Conservation (phyloP, 2,797 vertebrate genomes). For the Pangasius djambal region DNA sequence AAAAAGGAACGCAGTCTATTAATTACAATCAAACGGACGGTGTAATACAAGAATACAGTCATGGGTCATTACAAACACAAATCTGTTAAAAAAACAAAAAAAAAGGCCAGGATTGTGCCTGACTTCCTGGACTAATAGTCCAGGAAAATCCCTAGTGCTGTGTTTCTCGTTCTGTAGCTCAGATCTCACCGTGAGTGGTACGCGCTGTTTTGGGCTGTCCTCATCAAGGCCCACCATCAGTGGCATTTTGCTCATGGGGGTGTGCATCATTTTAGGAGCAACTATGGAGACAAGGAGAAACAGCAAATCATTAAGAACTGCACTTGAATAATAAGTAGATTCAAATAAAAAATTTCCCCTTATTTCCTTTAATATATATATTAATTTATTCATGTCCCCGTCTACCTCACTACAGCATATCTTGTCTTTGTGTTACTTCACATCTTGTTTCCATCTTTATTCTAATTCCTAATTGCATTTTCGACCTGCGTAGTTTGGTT, state of each 20-base stretch:
- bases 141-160: background rate
- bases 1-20: background rate
- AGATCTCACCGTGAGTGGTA: constrained; percentile 62
- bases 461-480: background rate
- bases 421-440: background rate
- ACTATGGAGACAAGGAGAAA: background rate
- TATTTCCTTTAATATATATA: background rate
- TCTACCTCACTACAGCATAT: background rate
- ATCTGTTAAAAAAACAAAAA: background rate
- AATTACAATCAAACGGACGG: background rate
- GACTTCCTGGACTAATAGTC: background rate
- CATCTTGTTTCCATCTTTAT: background rate
- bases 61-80: background rate
- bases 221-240: constrained; percentile 64
- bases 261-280: constrained; percentile 65
- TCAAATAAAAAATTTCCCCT: background rate
- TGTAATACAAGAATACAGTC: background rate
- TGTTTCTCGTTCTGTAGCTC: background rate
- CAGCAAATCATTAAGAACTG: background rate
- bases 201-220: constrained; percentile 37
- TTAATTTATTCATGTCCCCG: background rate
- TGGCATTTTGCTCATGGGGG: constrained; percentile 71
- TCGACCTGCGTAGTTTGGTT: background rate
- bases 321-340: background rate
- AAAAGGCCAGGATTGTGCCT: background rate